Evolutionary conservation across 2,888 invertebrate species (phyloP).

Genomic region (Diogma glabrata): DNA sequence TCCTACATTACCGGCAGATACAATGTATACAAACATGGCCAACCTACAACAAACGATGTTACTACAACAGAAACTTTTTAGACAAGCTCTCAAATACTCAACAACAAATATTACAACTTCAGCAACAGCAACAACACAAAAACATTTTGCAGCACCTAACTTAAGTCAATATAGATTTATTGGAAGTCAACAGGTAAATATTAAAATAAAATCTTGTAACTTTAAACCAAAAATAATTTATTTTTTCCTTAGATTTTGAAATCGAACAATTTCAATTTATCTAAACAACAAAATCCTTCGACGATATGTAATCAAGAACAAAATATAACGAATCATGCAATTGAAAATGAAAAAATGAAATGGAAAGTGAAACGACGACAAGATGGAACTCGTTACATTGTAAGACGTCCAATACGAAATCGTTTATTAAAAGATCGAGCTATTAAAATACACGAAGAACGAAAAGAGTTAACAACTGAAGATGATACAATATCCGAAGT

Average conservation of each 20-base stretch:
- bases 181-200: slow-evolving; percentile 42
- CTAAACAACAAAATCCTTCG: slow-evolving; percentile 13
- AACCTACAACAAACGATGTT: slow-evolving; percentile 57
- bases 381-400: slow-evolving; percentile 66
- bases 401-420: slow-evolving; percentile 55
- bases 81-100: slow-evolving; percentile 38
- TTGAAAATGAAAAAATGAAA: slow-evolving; percentile 41
- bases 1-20: slow-evolving; percentile 38
- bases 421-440: slow-evolving; percentile 55
- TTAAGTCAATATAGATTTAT: slow-evolving; percentile 47
- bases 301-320: neutral
- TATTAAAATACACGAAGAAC: slow-evolving; percentile 51
- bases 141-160: slow-evolving; percentile 43
- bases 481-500: slow-evolving; percentile 68
- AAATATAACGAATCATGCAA: no score
- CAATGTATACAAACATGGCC: slow-evolving; percentile 58
- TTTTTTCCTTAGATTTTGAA: slow-evolving; percentile 11
- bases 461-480: slow-evolving; percentile 56
- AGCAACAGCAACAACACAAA: slow-evolving; percentile 21
- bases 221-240: neutral
- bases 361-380: slow-evolving; percentile 69
- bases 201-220: neutral
- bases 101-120: slow-evolving; percentile 18
- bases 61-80: slow-evolving; percentile 52
- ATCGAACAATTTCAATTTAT: slow-evolving; percentile 16